Conservation (phyloP, 2,113 vertebrate genomes). For the Grus americana region DNA sequence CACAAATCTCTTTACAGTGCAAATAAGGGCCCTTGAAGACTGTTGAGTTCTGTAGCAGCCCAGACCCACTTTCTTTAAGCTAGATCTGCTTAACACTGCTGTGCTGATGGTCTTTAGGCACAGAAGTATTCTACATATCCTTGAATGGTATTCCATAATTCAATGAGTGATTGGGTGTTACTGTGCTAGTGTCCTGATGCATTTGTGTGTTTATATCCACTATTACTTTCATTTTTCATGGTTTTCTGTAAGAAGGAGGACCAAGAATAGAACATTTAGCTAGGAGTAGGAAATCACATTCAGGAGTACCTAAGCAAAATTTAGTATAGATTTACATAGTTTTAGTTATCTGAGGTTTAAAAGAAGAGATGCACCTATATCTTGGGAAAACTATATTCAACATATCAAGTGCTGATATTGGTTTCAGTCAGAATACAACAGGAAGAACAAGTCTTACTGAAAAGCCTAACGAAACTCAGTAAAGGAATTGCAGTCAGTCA, state of each 20-base stretch:
- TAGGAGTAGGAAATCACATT: background rate
- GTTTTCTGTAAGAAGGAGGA: background rate
- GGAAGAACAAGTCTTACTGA: background rate
- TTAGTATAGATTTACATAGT: background rate
- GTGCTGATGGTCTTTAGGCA: background rate
- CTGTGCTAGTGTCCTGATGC: background rate
- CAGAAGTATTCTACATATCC: background rate
- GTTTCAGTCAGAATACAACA: background rate
- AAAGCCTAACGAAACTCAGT: background rate
- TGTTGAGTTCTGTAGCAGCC: background rate
- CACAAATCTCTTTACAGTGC: background rate
- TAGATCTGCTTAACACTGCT: background rate
- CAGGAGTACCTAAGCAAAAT: background rate
- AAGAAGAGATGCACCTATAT: background rate
- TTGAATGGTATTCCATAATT: background rate
- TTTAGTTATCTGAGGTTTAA: background rate
- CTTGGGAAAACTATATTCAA: background rate
- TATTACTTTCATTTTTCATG: background rate
- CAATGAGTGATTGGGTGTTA: background rate
- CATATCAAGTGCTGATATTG: background rate
- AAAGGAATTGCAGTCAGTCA: background rate
- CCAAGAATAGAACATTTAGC: background rate
- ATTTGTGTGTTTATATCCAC: background rate
- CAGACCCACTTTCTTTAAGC: background rate
- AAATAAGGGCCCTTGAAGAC: background rate